Conservation (phyloP, 2,797 vertebrate species). For the Dipus sagitta region DNA sequence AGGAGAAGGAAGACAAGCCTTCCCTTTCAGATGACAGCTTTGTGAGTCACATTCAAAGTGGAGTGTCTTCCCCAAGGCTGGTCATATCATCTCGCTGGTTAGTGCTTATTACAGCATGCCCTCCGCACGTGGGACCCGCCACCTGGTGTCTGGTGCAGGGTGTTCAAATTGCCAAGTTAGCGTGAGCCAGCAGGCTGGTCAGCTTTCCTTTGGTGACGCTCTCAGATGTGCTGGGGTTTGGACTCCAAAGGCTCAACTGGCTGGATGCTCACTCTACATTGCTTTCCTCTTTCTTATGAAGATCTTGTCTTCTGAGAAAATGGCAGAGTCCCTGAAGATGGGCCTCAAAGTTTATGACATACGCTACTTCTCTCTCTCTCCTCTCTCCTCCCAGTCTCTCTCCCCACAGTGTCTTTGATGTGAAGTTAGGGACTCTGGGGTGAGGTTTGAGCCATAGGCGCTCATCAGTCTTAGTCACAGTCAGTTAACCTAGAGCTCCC, state of each 20-base stretch:
- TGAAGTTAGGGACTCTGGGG: constrained; percentile 65
- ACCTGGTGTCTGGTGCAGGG: too few species aligned
- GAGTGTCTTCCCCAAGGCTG: rapidly evolving
- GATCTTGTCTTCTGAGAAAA: constrained; percentile 64
- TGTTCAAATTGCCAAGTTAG: rapidly evolving
- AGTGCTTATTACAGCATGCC: rapidly evolving
- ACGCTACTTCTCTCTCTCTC: background rate
- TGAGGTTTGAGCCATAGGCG: constrained; percentile 61
- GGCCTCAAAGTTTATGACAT: background rate
- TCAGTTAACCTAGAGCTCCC: background rate
- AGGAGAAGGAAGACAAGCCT: rapidly evolving
- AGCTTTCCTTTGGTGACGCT: background rate
- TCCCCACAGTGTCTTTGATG: constrained; percentile 68
- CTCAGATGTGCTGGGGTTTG: constrained; percentile 52
- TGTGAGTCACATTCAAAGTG: too few species aligned
- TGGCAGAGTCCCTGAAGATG: background rate
- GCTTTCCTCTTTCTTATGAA: background rate
- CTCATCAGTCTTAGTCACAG: constrained; percentile 72
- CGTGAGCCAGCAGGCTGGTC: background rate
- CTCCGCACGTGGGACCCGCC: background rate
- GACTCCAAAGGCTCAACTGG: constrained; percentile 28
- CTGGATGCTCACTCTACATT: background rate
- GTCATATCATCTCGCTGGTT: background rate
- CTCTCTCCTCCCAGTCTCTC: constrained; percentile 57
- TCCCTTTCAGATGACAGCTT: background rate